Percentiles rank a stretch among this genome's conserved stretches.
Conservation (phyloP, 2,113 vertebrate species). For the Centropus unirufus region DNA sequence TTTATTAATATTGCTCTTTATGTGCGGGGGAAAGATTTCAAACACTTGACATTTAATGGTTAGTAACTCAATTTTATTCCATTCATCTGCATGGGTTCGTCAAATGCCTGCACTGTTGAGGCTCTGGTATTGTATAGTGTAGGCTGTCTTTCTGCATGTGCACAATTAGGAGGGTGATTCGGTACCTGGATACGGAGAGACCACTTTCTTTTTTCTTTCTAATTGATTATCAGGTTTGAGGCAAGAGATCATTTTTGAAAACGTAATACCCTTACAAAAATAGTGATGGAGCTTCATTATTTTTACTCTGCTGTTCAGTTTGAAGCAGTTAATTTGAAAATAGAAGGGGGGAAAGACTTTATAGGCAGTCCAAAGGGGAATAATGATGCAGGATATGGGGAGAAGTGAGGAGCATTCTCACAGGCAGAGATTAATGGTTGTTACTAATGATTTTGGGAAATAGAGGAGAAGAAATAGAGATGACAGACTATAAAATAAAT, state of each 20-base stretch:
- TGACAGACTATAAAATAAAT: not conserved
- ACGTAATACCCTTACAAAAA: not conserved
- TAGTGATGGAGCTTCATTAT: not conserved
- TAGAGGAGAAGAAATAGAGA: constrained; percentile 17
- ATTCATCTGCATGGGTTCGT: constrained; percentile 53
- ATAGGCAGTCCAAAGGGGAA: not conserved
- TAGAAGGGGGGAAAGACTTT: not conserved
- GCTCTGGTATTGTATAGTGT: not conserved
- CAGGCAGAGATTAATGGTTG: constrained; percentile 2
- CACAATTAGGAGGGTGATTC: not conserved
- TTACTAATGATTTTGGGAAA: constrained; percentile 48
- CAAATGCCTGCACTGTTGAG: not conserved
- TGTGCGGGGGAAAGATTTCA: constrained; percentile 42
- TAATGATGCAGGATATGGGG: not conserved
- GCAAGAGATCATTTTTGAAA: not conserved
- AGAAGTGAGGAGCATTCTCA: not conserved
- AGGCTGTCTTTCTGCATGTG: not conserved
- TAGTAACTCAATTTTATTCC: constrained; percentile 68
- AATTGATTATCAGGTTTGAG: not conserved
- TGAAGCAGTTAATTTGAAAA: not conserved
- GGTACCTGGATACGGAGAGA: not conserved
- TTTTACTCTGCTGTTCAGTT: not conserved
- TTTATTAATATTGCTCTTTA: constrained; percentile 63
- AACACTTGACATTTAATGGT: constrained; percentile 62
- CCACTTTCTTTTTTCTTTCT: not conserved